phyloP scores from a whole-genome alignment of 2,888 invertebrate genomes.

The Rapana venosa region DNA sequence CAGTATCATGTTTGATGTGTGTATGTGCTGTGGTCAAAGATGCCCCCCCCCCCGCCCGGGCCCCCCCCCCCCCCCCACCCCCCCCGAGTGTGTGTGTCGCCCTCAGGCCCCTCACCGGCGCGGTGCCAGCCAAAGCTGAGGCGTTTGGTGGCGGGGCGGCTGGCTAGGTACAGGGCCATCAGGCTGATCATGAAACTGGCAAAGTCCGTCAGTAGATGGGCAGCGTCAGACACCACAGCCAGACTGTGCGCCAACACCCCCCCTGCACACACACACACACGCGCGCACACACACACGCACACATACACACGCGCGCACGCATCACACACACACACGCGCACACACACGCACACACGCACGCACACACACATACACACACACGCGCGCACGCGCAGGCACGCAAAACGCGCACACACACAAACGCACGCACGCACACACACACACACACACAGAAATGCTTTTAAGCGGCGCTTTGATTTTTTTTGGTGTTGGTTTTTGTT shows the following conservation, averaged over 20 bases:
- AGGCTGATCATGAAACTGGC: slow-evolving; percentile 99
- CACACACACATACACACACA: neutral
- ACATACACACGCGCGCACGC: neutral
- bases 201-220: slow-evolving; percentile 97
- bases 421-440: no score
- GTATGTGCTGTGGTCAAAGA: neutral
- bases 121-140: slow-evolving; percentile 97
- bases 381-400: no score
- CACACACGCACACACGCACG: neutral
- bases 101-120: slow-evolving; percentile 83
- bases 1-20: neutral
- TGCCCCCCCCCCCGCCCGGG: no score
- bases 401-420: no score
- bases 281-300: neutral
- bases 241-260: slow-evolving; percentile 87
- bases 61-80: neutral
- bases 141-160: slow-evolving; percentile 88
- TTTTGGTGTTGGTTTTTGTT: no score
- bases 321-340: neutral
- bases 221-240: slow-evolving; percentile 96
- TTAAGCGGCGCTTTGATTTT: no score
- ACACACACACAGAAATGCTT: no score
- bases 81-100: neutral
- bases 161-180: slow-evolving; percentile 92
- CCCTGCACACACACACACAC: slow-evolving; percentile 79